Evolutionary conservation across 2,113 vertebrate species (phyloP).

Genomic region (Strigops habroptila): DNA sequence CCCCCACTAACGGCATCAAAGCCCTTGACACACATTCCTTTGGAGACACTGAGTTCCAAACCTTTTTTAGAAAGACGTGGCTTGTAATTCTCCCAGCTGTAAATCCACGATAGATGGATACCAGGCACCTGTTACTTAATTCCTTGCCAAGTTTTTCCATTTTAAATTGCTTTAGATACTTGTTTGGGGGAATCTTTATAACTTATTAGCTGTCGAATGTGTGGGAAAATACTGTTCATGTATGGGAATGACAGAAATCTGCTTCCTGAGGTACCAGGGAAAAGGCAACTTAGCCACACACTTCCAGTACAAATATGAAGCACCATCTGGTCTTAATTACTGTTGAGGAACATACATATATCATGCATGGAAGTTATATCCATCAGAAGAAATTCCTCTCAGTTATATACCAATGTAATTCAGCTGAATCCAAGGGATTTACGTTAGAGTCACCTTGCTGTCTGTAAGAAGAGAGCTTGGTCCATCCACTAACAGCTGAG

Average conservation of each 20-base stretch:
- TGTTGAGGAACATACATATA: not conserved
- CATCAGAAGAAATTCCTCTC: conserved; percentile 52
- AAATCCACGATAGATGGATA: not conserved
- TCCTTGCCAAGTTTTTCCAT: not conserved
- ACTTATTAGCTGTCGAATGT: not conserved
- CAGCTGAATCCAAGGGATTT: not conserved
- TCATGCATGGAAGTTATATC: conserved; percentile 28
- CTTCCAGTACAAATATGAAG: not conserved
- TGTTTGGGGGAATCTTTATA: not conserved
- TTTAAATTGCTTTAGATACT: conserved; percentile 27
- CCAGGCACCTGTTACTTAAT: conserved; percentile 49
- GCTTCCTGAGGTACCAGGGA: not conserved
- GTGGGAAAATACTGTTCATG: not conserved
- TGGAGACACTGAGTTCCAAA: not conserved
- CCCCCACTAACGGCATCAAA: not conserved
- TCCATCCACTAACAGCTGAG: not conserved
- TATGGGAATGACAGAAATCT: conserved; percentile 25
- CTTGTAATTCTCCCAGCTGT: conserved; percentile 4
- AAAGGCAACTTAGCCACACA: not conserved
- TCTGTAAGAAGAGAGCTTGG: not conserved
- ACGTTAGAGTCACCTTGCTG: conserved; percentile 6
- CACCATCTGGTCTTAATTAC: conserved; percentile 29
- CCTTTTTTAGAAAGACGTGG: conserved; percentile 34
- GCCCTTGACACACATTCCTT: not conserved
- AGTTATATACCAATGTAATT: not conserved